A percentile compares a stretch with the other conserved stretches of the same genome.
These are phyloP conservation scores for Chelon auratus DNA, from an alignment of 2,797 vertebrate species.

Conservation along the genomic window DNA sequence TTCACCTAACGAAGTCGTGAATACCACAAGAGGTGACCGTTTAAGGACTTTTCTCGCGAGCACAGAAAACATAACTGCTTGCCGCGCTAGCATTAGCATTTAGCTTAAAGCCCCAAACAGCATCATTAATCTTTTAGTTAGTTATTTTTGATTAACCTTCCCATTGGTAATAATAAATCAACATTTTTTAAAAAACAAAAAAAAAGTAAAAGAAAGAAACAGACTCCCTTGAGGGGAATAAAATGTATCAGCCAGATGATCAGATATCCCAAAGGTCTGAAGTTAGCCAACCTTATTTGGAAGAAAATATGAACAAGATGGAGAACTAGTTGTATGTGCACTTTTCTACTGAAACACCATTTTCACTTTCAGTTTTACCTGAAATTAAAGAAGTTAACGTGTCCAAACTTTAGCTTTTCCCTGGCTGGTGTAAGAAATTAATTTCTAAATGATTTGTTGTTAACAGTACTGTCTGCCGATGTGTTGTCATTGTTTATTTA, in stretches of 20 bases:
- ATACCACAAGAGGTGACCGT: no score
- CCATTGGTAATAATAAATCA: neutral
- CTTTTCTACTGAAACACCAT: neutral
- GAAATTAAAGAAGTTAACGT: constrained; percentile 13
- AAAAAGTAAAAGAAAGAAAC: no score
- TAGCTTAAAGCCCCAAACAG: neutral
- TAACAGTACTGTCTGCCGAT: neutral
- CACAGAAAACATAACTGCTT: no score
- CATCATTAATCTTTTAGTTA: no score
- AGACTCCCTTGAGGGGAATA: no score
- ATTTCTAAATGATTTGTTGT: neutral
- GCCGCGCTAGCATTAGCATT: neutral
- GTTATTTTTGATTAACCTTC: neutral
- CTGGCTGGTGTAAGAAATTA: constrained; percentile 4
- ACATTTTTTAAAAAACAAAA: no score
- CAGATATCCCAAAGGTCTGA: neutral
- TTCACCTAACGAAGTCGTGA: no score
- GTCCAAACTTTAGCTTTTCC: neutral
- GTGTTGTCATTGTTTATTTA: constrained; percentile 42
- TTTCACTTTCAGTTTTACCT: constrained; percentile 8
- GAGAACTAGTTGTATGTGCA: neutral
- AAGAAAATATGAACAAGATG: neutral
- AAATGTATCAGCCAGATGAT: neutral
- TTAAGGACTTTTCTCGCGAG: no score
- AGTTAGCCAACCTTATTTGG: neutral